Percentiles rank a stretch among this genome's conserved stretches.
phyloP scores from a whole-genome alignment of 2,113 vertebrate genomes.

The Hippopotamus amphibius region DNA sequence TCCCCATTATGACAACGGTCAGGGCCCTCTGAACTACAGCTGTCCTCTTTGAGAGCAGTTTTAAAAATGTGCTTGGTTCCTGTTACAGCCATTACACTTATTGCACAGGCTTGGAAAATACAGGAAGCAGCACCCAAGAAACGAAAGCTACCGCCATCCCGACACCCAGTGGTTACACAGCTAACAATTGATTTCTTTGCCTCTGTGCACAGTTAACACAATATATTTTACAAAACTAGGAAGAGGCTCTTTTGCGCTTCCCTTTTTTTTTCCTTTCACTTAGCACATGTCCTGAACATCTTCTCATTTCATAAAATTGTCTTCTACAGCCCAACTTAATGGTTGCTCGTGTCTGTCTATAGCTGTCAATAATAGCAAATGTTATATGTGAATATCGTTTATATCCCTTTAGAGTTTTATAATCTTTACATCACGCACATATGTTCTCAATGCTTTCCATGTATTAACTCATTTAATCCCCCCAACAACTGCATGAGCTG shows the following conservation, averaged over 20 bases:
- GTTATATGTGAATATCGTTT: rapidly evolving
- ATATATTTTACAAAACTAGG: neutral
- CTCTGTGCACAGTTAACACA: rapidly evolving
- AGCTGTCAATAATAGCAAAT: neutral
- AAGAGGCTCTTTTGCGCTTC: neutral
- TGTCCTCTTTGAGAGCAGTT: neutral
- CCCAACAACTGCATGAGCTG: rapidly evolving
- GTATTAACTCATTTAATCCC: neutral
- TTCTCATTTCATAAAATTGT: neutral
- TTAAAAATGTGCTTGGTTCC: neutral
- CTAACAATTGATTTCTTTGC: neutral
- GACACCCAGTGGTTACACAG: rapidly evolving
- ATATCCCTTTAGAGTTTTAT: neutral
- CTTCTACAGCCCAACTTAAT: neutral
- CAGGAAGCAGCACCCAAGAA: no score
- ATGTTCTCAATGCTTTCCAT: neutral
- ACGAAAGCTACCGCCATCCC: no score
- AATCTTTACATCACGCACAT: rapidly evolving
- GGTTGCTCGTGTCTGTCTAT: neutral
- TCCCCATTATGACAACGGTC: rapidly evolving
- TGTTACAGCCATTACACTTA: neutral
- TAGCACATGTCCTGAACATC: no score
- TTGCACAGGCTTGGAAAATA: neutral
- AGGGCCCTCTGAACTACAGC: neutral
- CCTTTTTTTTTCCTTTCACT: neutral